Base-by-base conservation (phyloP, 2,888 invertebrate species). In the Cremastinae sp. region DNA sequence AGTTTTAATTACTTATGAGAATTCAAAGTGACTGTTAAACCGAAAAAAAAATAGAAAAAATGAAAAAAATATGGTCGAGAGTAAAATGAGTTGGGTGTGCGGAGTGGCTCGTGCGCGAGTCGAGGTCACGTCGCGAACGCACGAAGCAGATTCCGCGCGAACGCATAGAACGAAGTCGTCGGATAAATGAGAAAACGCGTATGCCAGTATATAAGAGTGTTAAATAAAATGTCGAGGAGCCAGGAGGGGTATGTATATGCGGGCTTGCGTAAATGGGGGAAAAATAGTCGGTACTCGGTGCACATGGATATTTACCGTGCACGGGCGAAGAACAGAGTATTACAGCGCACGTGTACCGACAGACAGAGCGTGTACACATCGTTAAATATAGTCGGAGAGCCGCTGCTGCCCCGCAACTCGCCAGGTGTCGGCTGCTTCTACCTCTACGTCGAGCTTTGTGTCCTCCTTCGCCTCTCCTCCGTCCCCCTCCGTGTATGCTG, bases 111-210 rank as follows among this genome's bases (percentile, higher is more conserved):
- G 51, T 59, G 45, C 64, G 58, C 58, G 12, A 55, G 59, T 49
- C 69, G 65, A 76, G 65, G 62, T 75, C 72, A 68, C 68, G 68
- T 68, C 72, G 28, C 28, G 47, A 53, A 68, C 59, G 69, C 65
- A 65, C 69, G 28, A 5, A 28, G 28, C 2, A 20, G 55, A 66
- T 53, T 64, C 58, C 62, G 41, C 45, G 20, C 28, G 35, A 47
- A 73, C 53, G 58, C 47, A 41, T 22, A 28, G 43, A 28, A 2
- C 2, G 28, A 5, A 28, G 28, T 28, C 28, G 28, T 3, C 28
- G 28, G 28, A 28, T 28, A 28, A 2, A 2, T 3, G 28, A 28
- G 28, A 28, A 14, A 22, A 47, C 10, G 18, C 47, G 22, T 53
- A 53, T 39, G 49, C n/a, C n/a, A 20, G 37, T 18, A n/a, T 58